Evolutionary conservation across 2,113 vertebrate genomes (phyloP), one percentile per base, ranked within the genome.

Genomic region (Columba janthina): DNA sequence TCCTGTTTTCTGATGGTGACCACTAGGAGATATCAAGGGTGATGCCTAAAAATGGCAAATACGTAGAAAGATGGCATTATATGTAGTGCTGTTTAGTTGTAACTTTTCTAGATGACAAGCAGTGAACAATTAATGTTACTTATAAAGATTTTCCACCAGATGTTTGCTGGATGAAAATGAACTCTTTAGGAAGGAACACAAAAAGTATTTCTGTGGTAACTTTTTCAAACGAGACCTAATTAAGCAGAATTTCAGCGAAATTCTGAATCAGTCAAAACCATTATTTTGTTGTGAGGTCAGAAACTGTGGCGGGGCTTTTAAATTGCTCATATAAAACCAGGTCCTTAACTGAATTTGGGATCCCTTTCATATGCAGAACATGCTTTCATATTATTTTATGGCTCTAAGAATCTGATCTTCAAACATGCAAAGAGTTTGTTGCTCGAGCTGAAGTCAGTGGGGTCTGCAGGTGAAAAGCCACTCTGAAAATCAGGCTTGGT

Each of bases 391-490:
- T 34, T 82, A 16, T 65, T 82, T 89, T 85, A 51, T 64, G 6
- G 82, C 95, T 94, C 46, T 75, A 42, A 83, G 84, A 94, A 93
- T 50, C 25, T 58, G 20, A 79, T 79, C 79, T 79, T 95, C 70
- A 93, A 71, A 85, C 2, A 8, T 42, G 15, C 31, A 20, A 48
- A 79, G 51, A 71, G 28, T 72, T 82, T 79, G 65, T 78, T 95
- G 50, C 62, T 92, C 17, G 67, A 91, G 42, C 70, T 95, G 87
- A 95, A 94, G 67, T 71, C 24, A 89, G 78, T 48, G 75, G 62
- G 67, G 46, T 76, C 64, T 94, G 91, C 93, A 97, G 94, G 94
- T 94, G 91, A 91, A 94, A 88, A 96, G 75, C 50, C 66, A 56
- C 51, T 89, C 50, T 79, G 85, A 88, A 93, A 91, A 91, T 93